Percentiles rank a stretch among this genome's conserved stretches.
Evolutionary conservation across 2,113 vertebrate species (phyloP).

Genomic region (Brachyhypopomus gauderio): DNA sequence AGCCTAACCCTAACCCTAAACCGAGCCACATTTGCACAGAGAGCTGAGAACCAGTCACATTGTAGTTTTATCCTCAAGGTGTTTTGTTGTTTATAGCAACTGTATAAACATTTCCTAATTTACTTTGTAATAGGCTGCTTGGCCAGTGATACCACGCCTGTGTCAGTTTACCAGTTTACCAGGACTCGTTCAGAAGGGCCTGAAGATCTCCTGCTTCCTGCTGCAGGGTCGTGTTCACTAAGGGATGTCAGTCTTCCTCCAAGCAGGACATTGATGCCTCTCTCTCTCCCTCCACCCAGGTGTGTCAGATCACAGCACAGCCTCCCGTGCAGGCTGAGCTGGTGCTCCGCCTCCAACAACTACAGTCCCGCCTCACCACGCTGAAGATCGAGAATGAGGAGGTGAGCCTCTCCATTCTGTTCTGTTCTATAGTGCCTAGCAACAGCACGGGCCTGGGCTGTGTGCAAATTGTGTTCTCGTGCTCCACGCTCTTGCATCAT

Average conservation of each 20-base stretch:
- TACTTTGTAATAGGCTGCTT: slow-evolving; percentile 48
- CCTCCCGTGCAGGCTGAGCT: slow-evolving; percentile 92
- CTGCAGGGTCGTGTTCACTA: neutral
- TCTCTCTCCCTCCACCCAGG: slow-evolving; percentile 69
- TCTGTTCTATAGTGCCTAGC: no score
- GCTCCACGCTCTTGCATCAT: slow-evolving; percentile 13
- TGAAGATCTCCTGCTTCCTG: neutral
- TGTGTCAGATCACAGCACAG: slow-evolving; percentile 93
- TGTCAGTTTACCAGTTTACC: slow-evolving; percentile 48
- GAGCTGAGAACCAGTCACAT: slow-evolving; percentile 54
- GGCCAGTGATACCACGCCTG: slow-evolving; percentile 59
- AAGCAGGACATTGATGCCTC: neutral
- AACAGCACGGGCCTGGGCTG: no score
- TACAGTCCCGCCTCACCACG: slow-evolving; percentile 92
- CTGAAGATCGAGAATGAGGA: slow-evolving; percentile 98
- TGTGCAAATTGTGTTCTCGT: neutral
- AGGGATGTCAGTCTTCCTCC: no score
- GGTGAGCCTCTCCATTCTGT: slow-evolving; percentile 72
- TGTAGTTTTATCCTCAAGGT: slow-evolving; percentile 55
- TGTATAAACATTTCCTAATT: slow-evolving; percentile 59
- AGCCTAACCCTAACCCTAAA: slow-evolving; percentile 59
- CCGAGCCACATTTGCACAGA: slow-evolving; percentile 51
- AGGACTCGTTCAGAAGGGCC: no score
- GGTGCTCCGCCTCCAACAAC: slow-evolving; percentile 92
- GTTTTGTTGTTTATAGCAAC: slow-evolving; percentile 45